Base-by-base conservation (phyloP, 2,888 invertebrate genomes). In the Phymatocera aterrima region DNA sequence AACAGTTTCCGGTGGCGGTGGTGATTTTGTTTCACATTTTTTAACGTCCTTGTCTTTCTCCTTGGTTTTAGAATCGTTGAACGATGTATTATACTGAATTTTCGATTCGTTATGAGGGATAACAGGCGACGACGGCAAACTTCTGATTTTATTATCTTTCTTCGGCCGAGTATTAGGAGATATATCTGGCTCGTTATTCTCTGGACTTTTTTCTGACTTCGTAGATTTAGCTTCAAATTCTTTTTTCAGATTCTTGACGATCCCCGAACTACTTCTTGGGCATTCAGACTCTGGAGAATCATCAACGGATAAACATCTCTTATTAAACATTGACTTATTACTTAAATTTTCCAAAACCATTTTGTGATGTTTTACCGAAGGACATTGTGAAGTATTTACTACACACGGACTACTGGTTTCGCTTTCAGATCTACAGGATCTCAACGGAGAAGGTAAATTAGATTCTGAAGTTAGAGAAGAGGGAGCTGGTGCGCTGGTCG, bases 201-300 rank as follows among this genome's bases (percentile, higher is more conserved):
- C 79, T 24, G 79, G 61, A 81, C 88, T 90, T 77, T 87, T 89
- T 78, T 90, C 89, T 48, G 86, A 83, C 68, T 83, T 82, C 21
- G 84, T 90, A 0, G 93, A 93, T 89, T 95, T 95, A 75, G 97
- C 97, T 92, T 97, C 97, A 90, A 97, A 97, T 90, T 96, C 97
- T 89, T 95, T 95, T 91, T 96, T 96, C 84, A 97, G 93, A 92
- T 95, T 96, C 92, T 95, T 94, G 83, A 97, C 97, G 89, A 95
- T 95, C 37, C 97, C 96, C 60, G 93, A 93, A 79, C 93, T 88
- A 81, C 89, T 91, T 24, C 91, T 87, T 15, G 85, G 88, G 84
- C 88, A 87, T 68, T 91, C 90, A 3, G 85, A 84, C 80, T 87
- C 89, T 3, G 88, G 87, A 10, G 91, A 88, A 77, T 91, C 90